phyloP scores from a whole-genome alignment of 37 sponge, comb jelly and placozoan species.

The Petrosia ficiformis region DNA sequence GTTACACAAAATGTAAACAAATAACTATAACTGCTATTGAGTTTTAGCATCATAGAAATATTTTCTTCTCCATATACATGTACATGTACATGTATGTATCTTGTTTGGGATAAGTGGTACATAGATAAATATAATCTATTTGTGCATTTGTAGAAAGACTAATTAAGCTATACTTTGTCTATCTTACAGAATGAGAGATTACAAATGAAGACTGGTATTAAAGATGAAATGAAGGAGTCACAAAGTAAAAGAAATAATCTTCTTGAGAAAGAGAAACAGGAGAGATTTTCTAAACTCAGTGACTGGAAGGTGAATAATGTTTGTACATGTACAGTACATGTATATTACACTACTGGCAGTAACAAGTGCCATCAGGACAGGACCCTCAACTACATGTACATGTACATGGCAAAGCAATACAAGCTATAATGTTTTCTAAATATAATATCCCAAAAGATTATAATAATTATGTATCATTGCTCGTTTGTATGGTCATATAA shows the following conservation, averaged over 20 bases:
- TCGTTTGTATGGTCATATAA: too few species aligned
- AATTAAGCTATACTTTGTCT: background rate
- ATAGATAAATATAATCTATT: background rate
- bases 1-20: too few species aligned
- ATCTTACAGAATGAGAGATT: too few species aligned
- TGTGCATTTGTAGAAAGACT: background rate
- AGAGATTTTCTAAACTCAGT: background rate
- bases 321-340: too few species aligned
- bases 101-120: background rate
- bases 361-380: conserved; percentile 10
- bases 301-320: background rate
- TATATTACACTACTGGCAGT: background rate
- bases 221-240: conserved; percentile 6
- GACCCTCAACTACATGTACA: too few species aligned
- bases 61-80: background rate
- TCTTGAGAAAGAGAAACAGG: background rate
- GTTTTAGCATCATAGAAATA: too few species aligned
- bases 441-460: too few species aligned
- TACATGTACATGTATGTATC: conserved; percentile 1
- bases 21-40: too few species aligned
- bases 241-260: conserved; percentile 22
- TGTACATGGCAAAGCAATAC: too few species aligned
- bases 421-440: too few species aligned
- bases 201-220: conserved; percentile 19
- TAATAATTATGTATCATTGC: too few species aligned